Evolutionary conservation across 2,888 invertebrate genomes (phyloP).

Genomic region (Unio pictorum): DNA sequence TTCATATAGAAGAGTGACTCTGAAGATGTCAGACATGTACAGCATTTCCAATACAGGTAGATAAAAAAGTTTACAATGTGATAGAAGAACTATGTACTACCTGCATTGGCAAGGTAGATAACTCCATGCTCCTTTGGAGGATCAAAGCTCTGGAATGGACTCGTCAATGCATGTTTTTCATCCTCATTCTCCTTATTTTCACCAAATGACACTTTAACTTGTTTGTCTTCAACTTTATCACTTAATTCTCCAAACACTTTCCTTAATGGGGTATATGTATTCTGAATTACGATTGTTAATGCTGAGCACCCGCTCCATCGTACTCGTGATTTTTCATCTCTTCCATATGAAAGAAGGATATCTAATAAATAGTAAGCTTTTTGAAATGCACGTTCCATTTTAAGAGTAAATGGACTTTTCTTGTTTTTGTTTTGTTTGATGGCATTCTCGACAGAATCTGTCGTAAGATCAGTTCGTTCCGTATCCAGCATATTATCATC

Average conservation of each 20-base stretch:
- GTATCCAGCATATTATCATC: slow-evolving; percentile 5
- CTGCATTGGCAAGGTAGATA: slow-evolving; percentile 67
- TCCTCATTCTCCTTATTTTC: slow-evolving; percentile 7
- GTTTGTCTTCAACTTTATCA: not conserved
- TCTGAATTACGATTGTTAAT: slow-evolving; percentile 55
- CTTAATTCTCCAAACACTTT: slow-evolving; percentile 3
- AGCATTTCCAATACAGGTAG: not conserved
- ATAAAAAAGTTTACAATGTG: too few relatives aligned
- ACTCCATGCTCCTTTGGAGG: slow-evolving; percentile 49
- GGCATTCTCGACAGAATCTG: not conserved
- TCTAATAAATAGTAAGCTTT: slow-evolving; percentile 64
- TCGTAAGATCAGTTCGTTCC: slow-evolving; percentile 4
- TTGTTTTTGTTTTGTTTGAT: slow-evolving; percentile 28
- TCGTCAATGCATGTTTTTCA: slow-evolving; percentile 15
- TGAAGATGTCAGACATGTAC: not conserved
- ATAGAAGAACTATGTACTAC: slow-evolving; percentile 27
- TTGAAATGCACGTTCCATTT: slow-evolving; percentile 57
- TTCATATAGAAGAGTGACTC: too few relatives aligned
- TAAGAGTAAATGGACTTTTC: slow-evolving; percentile 49
- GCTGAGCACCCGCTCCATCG: slow-evolving; percentile 70
- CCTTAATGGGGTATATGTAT: slow-evolving; percentile 1
- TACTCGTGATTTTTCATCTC: slow-evolving; percentile 66
- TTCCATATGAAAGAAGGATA: slow-evolving; percentile 65
- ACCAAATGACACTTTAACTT: not conserved
- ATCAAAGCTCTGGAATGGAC: slow-evolving; percentile 21